Evolutionary conservation across 2,113 vertebrate genomes (phyloP), one percentile per base, ranked within the genome.

Genomic region (Charadrius vociferus): DNA sequence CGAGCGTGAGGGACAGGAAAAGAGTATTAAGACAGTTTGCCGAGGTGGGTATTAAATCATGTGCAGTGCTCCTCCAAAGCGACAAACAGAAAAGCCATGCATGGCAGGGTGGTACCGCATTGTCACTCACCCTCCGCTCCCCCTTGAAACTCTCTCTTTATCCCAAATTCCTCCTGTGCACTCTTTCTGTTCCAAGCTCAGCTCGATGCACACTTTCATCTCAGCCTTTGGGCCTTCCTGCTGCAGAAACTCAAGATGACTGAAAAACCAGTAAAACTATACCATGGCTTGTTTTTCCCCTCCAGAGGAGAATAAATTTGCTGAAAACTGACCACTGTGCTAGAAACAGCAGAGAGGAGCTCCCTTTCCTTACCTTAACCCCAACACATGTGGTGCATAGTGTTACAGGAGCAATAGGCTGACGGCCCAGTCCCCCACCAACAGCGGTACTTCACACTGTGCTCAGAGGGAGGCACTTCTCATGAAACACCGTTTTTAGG

Each of bases 311-410:
- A 14, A 29, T 14, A 34, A 37, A 56, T 37, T 13, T 55, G 30
- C 36, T 56, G 61, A 49, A 61, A 67, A 24, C 14, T 34, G 39
- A 49, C 7, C 3, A 0, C 3, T 49, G 37, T 9, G 52, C 49
- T 50, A 50, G 23, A 50, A 50, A 24, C 49, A 7, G 49, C 45
- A 23, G 14, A 43, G 36, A 45, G 15, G 11, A 63, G 27, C 27
- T 67, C 14, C 21, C 12, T n/a, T 53, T 32, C 53, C 24, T 47
- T 36, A 37, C 56, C 12, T 29, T n/a, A 47, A 53, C 23, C 27
- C 47, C 1, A 0, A 53, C 7, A 29, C 2, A 29, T 0, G 7
- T 3, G 1, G 52, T 26, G 4, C 20, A 6, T 17, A 18, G 15
- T 2, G 43, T 19, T 10, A 29, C 9, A 22, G 20, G 43, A 66